These are phyloP conservation scores for Aphaenogaster floridana DNA, from an alignment of 1,140 invertebrate genomes.

Conservation along the genomic window DNA sequence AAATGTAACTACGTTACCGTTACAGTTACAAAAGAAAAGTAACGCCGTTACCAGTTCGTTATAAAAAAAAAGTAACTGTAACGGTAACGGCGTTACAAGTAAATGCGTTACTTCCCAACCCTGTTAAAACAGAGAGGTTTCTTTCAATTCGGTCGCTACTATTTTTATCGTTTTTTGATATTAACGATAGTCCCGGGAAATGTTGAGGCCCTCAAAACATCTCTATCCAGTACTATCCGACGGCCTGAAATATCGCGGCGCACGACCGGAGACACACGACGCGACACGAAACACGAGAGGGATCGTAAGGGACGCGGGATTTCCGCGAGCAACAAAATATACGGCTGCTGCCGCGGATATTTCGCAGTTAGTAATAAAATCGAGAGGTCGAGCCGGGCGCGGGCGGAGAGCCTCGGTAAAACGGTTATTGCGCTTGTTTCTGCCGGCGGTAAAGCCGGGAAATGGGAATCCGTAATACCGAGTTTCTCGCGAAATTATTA, in stretches of 20 bases:
- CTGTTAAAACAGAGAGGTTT: neutral
- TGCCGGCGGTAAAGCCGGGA: conserved; percentile 16
- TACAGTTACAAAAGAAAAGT: no score
- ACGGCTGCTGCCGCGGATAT: conserved; percentile 11
- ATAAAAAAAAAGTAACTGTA: no score
- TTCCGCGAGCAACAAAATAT: conserved; percentile 42
- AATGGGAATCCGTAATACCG: conserved; percentile 50
- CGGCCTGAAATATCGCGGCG: neutral
- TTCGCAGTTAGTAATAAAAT: conserved; percentile 53
- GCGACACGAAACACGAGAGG: neutral
- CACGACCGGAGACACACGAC: neutral
- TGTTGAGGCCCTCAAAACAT: neutral
- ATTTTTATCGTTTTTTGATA: neutral
- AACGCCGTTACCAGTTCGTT: no score
- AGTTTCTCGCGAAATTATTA: conserved; percentile 49
- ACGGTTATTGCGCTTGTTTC: conserved; percentile 57
- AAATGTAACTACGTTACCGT: no score
- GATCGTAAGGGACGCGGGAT: conserved; percentile 32
- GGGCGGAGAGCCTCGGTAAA: neutral
- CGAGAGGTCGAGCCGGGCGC: conserved; percentile 38
- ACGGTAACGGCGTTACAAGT: no score
- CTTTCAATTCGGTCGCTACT: neutral
- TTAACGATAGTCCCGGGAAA: neutral
- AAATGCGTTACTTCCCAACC: no score
- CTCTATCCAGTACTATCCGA: neutral